Base-by-base conservation (phyloP, 2,888 invertebrate genomes). In the Notodonta ziczac region DNA sequence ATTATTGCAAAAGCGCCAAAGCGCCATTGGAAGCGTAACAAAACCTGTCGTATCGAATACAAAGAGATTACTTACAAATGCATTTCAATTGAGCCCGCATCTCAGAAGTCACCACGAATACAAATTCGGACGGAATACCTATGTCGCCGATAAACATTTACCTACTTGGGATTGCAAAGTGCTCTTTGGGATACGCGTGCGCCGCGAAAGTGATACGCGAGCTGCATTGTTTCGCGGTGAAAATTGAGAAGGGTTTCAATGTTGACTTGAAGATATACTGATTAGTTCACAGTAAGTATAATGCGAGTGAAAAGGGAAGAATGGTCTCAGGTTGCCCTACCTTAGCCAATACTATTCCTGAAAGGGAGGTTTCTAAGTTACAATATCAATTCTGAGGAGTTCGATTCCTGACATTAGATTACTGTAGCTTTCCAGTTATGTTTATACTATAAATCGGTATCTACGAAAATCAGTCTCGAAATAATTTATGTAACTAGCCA, bases 141-240 rank as follows among this genome's bases (percentile, higher is more conserved):
- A 2, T 73, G 69, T 78, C 76, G 77, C 82, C 80, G 76, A 80
- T 80, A 80, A 78, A 82, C 80, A 81, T 81, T 81, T 73, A 74
- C 69, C 72, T 76, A 70, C 65, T 81, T 80, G 75, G 68, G 78
- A 81, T 86, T 85, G 80, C 83, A 74, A 73, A 78, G 76, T 80
- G 80, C 75, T 76, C 70, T 68, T 67, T 63, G 61, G 65, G 62
- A 59, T 64, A 76, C 73, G 84, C 86, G 84, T 84, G 83, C 79
- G 74, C 16, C 58, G 90, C 67, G 91, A 90, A 91, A 91, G 91
- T 87, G 69, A 79, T 76, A 86, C 89, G 87, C 78, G 85, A 66
- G 61, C 59, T 62, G 88, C 82, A 88, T 90, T 72, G 57, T 67
- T 64, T 65, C 52, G 56, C 39, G 6, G 54, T 62, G 64, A 65